A percentile compares a stretch with the other conserved stretches of the same genome.
phyloP scores from a whole-genome alignment of 2,888 invertebrate genomes.

The Phyllotreta striolata region DNA sequence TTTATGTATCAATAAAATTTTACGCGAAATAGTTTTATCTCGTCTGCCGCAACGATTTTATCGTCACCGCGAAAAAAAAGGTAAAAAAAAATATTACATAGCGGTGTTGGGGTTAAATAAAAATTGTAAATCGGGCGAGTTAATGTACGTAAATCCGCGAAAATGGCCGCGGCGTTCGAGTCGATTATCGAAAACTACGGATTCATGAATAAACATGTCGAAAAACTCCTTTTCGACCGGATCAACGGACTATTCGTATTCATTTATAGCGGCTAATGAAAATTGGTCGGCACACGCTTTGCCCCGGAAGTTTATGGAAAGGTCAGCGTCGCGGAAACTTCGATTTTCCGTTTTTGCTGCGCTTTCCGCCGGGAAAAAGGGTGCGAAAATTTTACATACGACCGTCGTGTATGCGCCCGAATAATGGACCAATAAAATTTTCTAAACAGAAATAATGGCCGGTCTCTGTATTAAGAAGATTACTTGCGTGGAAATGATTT shows the following conservation, averaged over 20 bases:
- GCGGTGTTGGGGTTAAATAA: no score
- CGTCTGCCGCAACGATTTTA: not conserved
- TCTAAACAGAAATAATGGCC: no score
- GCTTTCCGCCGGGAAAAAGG: constrained; percentile 19
- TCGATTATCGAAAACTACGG: constrained; percentile 3
- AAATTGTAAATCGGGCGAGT: not conserved
- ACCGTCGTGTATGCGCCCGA: no score
- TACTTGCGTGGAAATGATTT: no score
- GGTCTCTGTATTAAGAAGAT: no score
- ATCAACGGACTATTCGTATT: constrained; percentile 25
- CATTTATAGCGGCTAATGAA: constrained; percentile 35
- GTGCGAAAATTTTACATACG: constrained; percentile 9
- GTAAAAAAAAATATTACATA: no score
- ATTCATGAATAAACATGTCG: constrained; percentile 18
- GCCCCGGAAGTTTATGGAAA: constrained; percentile 35
- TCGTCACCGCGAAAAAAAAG: no score
- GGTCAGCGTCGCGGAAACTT: constrained; percentile 38
- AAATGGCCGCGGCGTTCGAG: not conserved
- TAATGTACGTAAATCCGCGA: no score
- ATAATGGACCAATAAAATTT: no score
- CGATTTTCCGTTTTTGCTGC: constrained; percentile 27
- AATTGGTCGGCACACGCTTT: constrained; percentile 31
- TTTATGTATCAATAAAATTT: constrained; percentile 32
- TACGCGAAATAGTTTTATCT: constrained; percentile 27
- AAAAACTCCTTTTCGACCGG: constrained; percentile 12